Evolutionary conservation across 2,113 vertebrate species (phyloP).

Genomic region (Alligator sinensis): DNA sequence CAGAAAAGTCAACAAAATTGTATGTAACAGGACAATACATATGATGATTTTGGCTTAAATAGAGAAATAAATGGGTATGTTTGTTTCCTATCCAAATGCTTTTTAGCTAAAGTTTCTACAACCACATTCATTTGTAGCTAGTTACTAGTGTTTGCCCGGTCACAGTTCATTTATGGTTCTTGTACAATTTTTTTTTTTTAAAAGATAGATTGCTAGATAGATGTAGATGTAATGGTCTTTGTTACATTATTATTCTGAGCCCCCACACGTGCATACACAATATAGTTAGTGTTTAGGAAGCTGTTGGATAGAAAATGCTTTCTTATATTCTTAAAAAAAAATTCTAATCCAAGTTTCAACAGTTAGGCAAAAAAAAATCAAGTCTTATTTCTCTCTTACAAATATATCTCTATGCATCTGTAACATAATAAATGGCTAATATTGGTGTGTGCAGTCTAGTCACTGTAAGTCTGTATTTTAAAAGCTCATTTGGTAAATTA

Average conservation of each 20-base stretch:
- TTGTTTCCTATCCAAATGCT: neutral
- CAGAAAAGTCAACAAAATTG: neutral
- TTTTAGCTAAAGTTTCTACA: neutral
- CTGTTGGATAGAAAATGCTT: neutral
- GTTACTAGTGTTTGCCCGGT: conserved; percentile 13
- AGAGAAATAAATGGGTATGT: neutral
- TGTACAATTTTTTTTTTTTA: too few relatives aligned
- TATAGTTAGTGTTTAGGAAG: neutral
- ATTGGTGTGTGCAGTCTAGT: neutral
- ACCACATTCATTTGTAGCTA: neutral
- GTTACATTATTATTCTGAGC: neutral
- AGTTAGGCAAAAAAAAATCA: neutral
- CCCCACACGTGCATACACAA: neutral
- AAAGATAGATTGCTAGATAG: too few relatives aligned
- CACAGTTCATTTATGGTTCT: neutral
- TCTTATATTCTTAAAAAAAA: neutral
- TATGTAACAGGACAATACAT: neutral
- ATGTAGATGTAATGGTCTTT: neutral
- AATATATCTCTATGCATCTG: neutral
- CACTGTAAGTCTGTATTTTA: neutral
- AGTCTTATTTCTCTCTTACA: neutral
- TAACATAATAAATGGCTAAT: neutral
- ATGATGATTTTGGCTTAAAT: neutral
- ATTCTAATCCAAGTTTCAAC: neutral
- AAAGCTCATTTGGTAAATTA: neutral